Evolutionary conservation across 2,888 invertebrate species (phyloP), one percentile per base, ranked within the genome.

Genomic region (Drosophila hamatofila): DNA sequence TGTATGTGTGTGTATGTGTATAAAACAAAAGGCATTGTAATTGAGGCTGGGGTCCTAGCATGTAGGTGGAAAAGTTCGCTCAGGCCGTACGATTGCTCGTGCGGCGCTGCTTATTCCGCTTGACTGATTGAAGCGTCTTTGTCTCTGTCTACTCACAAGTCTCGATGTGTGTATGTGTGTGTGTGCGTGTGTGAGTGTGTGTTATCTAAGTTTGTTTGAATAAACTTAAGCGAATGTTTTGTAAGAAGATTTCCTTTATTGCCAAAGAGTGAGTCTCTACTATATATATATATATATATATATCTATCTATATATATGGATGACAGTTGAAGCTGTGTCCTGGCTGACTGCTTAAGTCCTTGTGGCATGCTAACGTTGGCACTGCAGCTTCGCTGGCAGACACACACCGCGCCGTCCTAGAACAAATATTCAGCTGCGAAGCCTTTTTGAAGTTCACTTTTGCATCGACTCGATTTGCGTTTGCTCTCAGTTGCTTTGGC

Each of bases 141-240:
- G 90, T 87, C 90, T 86, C 74, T 80, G 89, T 79, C 61, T 56
- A 42, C 54, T 57, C 25, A n/a, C 27, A 49, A 48, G 48, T 49
- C 30, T 55, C 18, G 14, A n/a, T 52, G 25, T 44, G 30, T 42
- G 57, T 35, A 64, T 54, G 41, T 55, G 21, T 18, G 35, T 48
- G 33, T 46, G 35, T 51, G 49, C 68, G 65, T 56, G 42, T 56
- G 55, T 37, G 66, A 61, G 68, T 75, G 72, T 79, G 70, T 78
- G 80, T 88, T 90, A 90, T 90, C 91, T 85, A 88, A 89, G 81
- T 88, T 90, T 83, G 87, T 89, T 90, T 85, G 89, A 90, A 88
- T 90, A 91, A 90, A 91, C 90, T 89, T 90, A 81, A 88, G 80
- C 83, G 90, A 89, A 87, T 89, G 89, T 88, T 86, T 86, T 90